Base-by-base conservation (phyloP, 1,140 invertebrate species). In the Procambarus clarkii region DNA sequence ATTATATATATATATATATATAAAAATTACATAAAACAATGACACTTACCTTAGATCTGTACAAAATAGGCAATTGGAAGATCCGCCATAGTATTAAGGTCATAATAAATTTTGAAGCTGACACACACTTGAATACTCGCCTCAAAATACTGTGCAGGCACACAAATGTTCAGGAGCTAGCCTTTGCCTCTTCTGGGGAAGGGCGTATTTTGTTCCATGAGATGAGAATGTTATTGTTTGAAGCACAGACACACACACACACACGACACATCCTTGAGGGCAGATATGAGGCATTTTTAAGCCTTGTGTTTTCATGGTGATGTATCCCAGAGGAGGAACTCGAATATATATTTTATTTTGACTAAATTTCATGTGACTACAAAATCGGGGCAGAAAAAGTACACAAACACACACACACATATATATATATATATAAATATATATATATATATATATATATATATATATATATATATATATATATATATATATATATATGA, bases 261-360 rank as follows among this genome's bases (percentile, higher is more conserved):
- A 74, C 69, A 74, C 69, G 5, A 74, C n/a, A 74, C 24, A 9
- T 74, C 69, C 24, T 74, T 74, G n/a, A 74, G n/a, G 69, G 69
- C n/a, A 74, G 69, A 74, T 74, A 74, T 74, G 69, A 34, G 69
- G 69, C 69, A n/a, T 34, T 9, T 4, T 9, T 44, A 21, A 34
- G 69, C 69, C 69, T 74, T 74, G 69, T 74, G 69, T 74, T 74
- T 74, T 8, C 69, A 74, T 34, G 69, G 60, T 64, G 18, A 13
- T 64, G 60, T 4, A 64, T 64, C 60, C 76, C 24, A 34, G 9
- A 46, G 3, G 45, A 79, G 48, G 45, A 48, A 79, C 45, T 48
- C 76, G 76, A 78, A 78, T 78, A 78, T 80, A 15, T 48, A 54
- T 18, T 48, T 24, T 60, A 8, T 82, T 44, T 24, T 82, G 18